Evolutionary conservation across 1,140 invertebrate species (phyloP).

Genomic region (Spodoptera litura): DNA sequence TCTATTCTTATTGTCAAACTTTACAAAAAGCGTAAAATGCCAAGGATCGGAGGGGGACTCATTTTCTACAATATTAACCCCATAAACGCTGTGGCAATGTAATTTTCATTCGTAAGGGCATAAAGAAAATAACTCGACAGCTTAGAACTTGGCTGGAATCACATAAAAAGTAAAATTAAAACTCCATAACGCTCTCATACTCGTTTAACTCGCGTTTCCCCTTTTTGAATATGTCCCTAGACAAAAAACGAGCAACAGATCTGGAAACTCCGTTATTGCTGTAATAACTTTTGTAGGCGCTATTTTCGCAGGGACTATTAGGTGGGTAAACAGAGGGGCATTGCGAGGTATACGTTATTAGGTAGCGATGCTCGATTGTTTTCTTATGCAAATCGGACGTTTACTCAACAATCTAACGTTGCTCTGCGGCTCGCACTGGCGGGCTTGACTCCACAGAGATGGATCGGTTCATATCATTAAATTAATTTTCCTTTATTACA

Average conservation of each 20-base stretch:
- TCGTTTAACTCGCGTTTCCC: constrained; percentile 3
- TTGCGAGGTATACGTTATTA: constrained; percentile 31
- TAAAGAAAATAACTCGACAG: constrained; percentile 31
- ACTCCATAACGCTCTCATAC: constrained; percentile 22
- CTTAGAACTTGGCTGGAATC: constrained; percentile 32
- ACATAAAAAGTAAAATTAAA: constrained; percentile 33
- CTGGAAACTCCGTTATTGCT: constrained; percentile 21
- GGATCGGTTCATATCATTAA: neutral
- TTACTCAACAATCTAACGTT: constrained; percentile 45
- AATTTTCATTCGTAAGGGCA: constrained; percentile 14
- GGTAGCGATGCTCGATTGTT: constrained; percentile 50
- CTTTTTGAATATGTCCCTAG: constrained; percentile 31
- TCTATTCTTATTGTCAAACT: too few relatives aligned
- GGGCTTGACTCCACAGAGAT: constrained; percentile 16
- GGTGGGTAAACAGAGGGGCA: constrained; percentile 18
- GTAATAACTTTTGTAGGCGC: constrained; percentile 32
- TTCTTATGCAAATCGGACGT: constrained; percentile 58
- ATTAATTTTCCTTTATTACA: neutral
- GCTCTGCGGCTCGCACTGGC: constrained; percentile 28
- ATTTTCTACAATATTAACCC: constrained; percentile 13
- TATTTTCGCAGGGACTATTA: constrained; percentile 15
- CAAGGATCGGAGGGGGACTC: neutral
- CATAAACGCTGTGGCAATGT: constrained; percentile 9
- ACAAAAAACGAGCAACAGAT: constrained; percentile 38
- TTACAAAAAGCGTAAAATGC: neutral